Percentiles rank a stretch among this genome's conserved stretches.
Conservation (phyloP, 2,888 invertebrate species). For the Xanthorhoe designata region DNA sequence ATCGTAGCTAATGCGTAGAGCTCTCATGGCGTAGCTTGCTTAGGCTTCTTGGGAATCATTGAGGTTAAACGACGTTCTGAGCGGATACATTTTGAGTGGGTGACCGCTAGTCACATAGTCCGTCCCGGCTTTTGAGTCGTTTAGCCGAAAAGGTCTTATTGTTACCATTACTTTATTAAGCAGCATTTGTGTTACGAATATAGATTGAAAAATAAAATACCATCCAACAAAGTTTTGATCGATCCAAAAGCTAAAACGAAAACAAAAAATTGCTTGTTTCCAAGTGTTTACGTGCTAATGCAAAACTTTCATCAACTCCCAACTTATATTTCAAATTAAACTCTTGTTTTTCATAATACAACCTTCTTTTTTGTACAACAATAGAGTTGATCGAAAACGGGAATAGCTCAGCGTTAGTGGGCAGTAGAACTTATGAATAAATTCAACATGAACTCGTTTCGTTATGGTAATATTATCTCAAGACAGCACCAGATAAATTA, state of each 20-base stretch:
- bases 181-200: too few species aligned
- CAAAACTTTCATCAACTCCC: constrained; percentile 4
- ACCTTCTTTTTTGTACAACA: background rate
- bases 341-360: constrained; percentile 11
- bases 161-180: too few species aligned
- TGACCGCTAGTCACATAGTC: too few species aligned
- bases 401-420: constrained; percentile 11
- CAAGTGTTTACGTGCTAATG: constrained; percentile 17
- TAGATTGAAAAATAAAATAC: background rate
- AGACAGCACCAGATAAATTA: constrained; percentile 37
- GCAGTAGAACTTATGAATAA: constrained; percentile 42
- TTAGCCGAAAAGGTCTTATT: too few species aligned
- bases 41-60: too few species aligned
- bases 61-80: too few species aligned
- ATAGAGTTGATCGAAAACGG: constrained; percentile 5
- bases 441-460: constrained; percentile 39
- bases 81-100: too few species aligned
- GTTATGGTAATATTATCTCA: constrained; percentile 40
- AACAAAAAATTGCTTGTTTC: constrained; percentile 15
- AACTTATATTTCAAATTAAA: constrained; percentile 17
- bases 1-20: too few species aligned
- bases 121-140: too few species aligned
- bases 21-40: background rate
- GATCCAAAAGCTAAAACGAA: constrained; percentile 15
- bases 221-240: constrained; percentile 11